Base-by-base conservation (phyloP, 1,140 invertebrate genomes). In the Cepaea nemoralis region DNA sequence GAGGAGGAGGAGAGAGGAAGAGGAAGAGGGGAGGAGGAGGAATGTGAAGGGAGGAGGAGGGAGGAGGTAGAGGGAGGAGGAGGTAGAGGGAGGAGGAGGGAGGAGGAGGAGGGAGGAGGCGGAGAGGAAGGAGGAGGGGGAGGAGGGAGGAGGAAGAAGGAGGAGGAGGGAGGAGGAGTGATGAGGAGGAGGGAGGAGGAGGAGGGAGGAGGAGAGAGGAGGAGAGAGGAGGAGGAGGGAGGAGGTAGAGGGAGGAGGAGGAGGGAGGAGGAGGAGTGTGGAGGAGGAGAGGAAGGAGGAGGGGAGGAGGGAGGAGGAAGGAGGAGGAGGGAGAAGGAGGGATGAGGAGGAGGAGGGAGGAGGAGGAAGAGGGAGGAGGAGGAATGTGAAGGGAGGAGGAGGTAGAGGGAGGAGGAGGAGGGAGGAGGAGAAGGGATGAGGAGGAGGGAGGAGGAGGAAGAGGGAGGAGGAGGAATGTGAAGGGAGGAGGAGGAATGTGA, bases 141-240 rank as follows among this genome's bases (percentile, higher is more conserved):
- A 79, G 66, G 63, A 69, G 39, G 69, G 77, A 79, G 59, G 45
- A 33, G 39, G 55, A 77, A 40, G 39, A 24, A 77, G 55, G 35
- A 24, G 63, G 76, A 63, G 33, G 63, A 40, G 55, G 37, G 55
- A 40, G 33, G n/a, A n/a, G n/a, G n/a, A n/a, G n/a, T n/a, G n/a
- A n/a, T n/a, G n/a, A n/a, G n/a, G n/a, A n/a, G n/a, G 37, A 14
- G 37, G 37, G n/a, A 73, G 19, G 45, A 48, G 45, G 19, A 48
- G 19, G 8, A 48, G 45, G 19, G 45, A 48, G 45, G 19, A 19
- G n/a, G 37, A 24, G 37, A 73, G n/a, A 73, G 70, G n/a, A 48
- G 45, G 16, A 45, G 39, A 50, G 14, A 63, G 69, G 77, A 79
- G 39, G 45, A 33, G 40, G 39, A 79, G 42, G 45, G 39, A 79